These are phyloP conservation scores for Atherix ibis DNA, from an alignment of 2,888 invertebrate species.

Conservation along the genomic window DNA sequence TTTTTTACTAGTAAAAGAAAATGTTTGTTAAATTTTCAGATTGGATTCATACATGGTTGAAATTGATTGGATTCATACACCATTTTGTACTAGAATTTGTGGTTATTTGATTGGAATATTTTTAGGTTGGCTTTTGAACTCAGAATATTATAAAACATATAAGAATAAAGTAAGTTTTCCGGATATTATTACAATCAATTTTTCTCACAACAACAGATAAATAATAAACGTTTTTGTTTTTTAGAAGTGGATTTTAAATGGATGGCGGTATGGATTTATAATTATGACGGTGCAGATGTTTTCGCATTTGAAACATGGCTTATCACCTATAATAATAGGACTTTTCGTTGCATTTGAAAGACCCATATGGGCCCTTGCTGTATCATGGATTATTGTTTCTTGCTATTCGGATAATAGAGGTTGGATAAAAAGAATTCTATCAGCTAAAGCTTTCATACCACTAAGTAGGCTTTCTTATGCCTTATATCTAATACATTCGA, in stretches of 20 bases:
- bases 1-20: too few species aligned
- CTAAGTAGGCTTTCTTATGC: slow-evolving; percentile 35
- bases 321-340: slow-evolving; percentile 27
- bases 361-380: slow-evolving; percentile 34
- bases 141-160: too few species aligned
- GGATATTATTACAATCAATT: too few species aligned
- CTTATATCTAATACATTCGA: slow-evolving; percentile 36
- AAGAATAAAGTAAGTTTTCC: too few species aligned
- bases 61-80: too few species aligned
- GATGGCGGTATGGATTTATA: slow-evolving; percentile 21
- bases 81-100: slow-evolving; percentile 28
- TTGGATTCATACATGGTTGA: too few species aligned
- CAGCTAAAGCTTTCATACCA: slow-evolving; percentile 12
- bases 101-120: slow-evolving; percentile 28
- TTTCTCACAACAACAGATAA: too few species aligned
- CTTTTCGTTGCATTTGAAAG: slow-evolving; percentile 32
- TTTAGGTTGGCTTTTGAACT: slow-evolving; percentile 26
- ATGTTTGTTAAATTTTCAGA: too few species aligned
- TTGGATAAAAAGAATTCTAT: slow-evolving; percentile 29
- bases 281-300: slow-evolving; percentile 33
- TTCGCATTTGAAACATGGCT: slow-evolving; percentile 25
- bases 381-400: slow-evolving; percentile 35
- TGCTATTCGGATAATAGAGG: slow-evolving; percentile 35
- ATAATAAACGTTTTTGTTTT: too few species aligned
- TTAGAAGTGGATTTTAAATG: slow-evolving; percentile 7